Evolutionary conservation across 2,797 vertebrate genomes (phyloP).

Genomic region (Oryzias dopingdopingensis): DNA sequence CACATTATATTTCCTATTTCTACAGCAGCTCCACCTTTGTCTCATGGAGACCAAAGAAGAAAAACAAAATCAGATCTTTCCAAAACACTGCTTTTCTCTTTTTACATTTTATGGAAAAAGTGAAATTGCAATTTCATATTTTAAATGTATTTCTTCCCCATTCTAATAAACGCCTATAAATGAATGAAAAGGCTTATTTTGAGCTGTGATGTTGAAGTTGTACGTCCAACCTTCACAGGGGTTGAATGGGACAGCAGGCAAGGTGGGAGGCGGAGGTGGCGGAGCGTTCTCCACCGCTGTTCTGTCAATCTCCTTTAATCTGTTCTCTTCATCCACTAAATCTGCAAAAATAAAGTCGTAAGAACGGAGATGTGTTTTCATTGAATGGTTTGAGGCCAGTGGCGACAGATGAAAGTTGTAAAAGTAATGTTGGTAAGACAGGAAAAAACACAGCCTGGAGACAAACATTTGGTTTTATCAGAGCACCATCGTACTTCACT

Average conservation of each 20-base stretch:
- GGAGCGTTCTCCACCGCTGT: constrained; percentile 35
- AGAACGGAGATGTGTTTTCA: constrained; percentile 29
- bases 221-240: constrained; percentile 74
- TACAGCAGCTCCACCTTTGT: constrained; percentile 42
- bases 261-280: constrained; percentile 32
- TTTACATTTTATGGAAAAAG: constrained; percentile 3
- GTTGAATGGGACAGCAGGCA: constrained; percentile 37
- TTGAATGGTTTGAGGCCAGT: constrained; percentile 22
- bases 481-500: constrained; percentile 58
- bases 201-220: constrained; percentile 24
- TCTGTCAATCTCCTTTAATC: constrained; percentile 60
- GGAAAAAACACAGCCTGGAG: constrained; percentile 69
- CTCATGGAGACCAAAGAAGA: constrained; percentile 57
- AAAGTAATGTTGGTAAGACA: constrained; percentile 50
- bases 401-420: constrained; percentile 50
- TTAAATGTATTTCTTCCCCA: constrained; percentile 23
- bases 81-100: too few species aligned
- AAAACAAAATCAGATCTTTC: constrained; percentile 32
- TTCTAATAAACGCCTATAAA: constrained; percentile 26
- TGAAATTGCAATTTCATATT: constrained; percentile 34
- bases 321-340: constrained; percentile 67
- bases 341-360: constrained; percentile 58
- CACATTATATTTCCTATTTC: constrained; percentile 39
- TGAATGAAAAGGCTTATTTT: constrained; percentile 26
- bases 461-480: constrained; percentile 72